Conservation (phyloP, 2,888 invertebrate species). For the Tenthredo distinguenda region DNA sequence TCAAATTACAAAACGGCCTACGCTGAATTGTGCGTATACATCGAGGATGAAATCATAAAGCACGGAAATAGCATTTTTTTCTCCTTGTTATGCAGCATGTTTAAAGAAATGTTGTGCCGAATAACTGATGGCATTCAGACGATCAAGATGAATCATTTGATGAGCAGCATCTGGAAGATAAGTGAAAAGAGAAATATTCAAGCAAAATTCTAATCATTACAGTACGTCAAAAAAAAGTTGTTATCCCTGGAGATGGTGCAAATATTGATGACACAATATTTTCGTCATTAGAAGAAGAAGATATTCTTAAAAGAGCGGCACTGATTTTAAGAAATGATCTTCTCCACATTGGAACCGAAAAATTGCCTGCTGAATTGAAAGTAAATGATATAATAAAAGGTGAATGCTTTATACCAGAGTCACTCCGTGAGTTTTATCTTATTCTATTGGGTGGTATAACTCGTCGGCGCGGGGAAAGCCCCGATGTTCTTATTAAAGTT, state of each 20-base stretch:
- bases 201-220: background rate
- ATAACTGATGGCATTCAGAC: background rate
- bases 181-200: background rate
- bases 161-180: background rate
- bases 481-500: conserved; percentile 47
- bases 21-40: background rate
- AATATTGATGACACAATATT: background rate
- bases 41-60: background rate
- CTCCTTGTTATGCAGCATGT: background rate
- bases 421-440: conserved; percentile 53
- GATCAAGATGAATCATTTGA: background rate
- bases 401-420: conserved; percentile 58
- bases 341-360: background rate
- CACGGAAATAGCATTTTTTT: background rate
- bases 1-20: too few relatives aligned
- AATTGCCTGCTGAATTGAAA: conserved; percentile 11
- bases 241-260: background rate
- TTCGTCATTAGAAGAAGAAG: background rate
- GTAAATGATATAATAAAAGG: conserved; percentile 49
- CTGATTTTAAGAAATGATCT: background rate
- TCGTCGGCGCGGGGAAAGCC: conserved; percentile 51
- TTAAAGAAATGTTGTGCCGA: background rate
- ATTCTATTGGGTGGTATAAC: conserved; percentile 53
- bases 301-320: background rate
- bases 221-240: background rate